Evolutionary conservation across 2,888 invertebrate genomes (phyloP).

Genomic region (Yponomeuta sedellus): DNA sequence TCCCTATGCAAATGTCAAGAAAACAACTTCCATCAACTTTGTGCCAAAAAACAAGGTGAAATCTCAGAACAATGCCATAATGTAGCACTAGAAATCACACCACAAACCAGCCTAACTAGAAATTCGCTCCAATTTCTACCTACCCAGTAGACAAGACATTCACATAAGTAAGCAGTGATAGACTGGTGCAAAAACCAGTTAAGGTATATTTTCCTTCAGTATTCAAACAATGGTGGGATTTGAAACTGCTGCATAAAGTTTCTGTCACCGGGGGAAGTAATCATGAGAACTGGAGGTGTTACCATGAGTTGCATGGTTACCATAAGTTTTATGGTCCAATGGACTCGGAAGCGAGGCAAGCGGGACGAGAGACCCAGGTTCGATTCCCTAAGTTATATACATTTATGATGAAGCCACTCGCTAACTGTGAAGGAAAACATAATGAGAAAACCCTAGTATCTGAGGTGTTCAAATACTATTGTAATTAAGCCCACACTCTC

Average conservation of each 20-base stretch:
- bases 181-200: not conserved
- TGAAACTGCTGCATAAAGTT: not conserved
- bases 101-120: not conserved
- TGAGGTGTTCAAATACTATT: no score
- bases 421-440: no score
- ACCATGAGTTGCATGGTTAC: not conserved
- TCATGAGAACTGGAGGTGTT: constrained; percentile 2
- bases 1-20: no score
- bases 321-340: no score
- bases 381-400: no score
- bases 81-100: not conserved
- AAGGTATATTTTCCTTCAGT: not conserved
- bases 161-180: not conserved
- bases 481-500: no score
- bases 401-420: no score
- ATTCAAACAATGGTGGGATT: constrained; percentile 7
- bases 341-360: no score
- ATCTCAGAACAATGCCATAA: not conserved
- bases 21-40: no score
- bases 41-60: not conserved
- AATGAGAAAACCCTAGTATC: no score
- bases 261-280: constrained; percentile 3
- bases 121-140: constrained; percentile 15
- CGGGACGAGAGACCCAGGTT: no score
- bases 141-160: not conserved